These are phyloP conservation scores for Sphenodon punctatus DNA, from an alignment of 2,797 vertebrate genomes.

Conservation along the genomic window DNA sequence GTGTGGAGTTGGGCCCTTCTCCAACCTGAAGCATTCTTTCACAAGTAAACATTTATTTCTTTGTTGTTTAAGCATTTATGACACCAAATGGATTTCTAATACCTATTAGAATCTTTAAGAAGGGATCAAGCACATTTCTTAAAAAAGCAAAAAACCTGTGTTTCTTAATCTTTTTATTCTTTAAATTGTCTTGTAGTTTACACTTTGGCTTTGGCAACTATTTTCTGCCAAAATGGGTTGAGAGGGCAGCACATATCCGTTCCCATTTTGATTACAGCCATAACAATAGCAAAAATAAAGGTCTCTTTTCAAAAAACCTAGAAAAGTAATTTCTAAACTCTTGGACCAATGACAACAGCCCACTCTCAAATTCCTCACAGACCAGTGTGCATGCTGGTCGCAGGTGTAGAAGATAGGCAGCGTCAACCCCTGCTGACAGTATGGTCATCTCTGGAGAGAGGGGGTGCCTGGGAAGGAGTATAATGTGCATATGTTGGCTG, in stretches of 20 bases:
- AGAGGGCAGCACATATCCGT: background rate
- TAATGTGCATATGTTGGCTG: too few relatives aligned
- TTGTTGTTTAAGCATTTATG: background rate
- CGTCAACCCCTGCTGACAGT: too few relatives aligned
- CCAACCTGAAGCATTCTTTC: background rate
- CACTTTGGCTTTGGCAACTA: background rate
- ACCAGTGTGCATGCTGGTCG: too few relatives aligned
- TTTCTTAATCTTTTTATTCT: background rate
- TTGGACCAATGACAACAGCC: too few relatives aligned
- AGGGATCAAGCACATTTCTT: background rate
- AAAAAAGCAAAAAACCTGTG: background rate
- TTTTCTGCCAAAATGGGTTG: background rate
- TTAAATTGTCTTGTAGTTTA: background rate
- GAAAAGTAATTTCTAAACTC: too few relatives aligned
- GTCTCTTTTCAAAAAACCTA: too few relatives aligned
- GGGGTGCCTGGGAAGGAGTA: too few relatives aligned
- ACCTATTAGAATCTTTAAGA: background rate
- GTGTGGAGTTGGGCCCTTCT: too few relatives aligned
- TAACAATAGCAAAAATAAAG: background rate
- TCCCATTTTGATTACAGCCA: background rate
- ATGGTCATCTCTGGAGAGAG: too few relatives aligned
- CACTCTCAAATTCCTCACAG: too few relatives aligned
- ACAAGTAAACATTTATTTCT: background rate
- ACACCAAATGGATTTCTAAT: background rate
- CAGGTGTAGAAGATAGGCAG: too few relatives aligned